Percentiles rank a stretch among this genome's conserved stretches.
phyloP scores from a whole-genome alignment of 2,113 vertebrate genomes.

The Euleptes europaea region DNA sequence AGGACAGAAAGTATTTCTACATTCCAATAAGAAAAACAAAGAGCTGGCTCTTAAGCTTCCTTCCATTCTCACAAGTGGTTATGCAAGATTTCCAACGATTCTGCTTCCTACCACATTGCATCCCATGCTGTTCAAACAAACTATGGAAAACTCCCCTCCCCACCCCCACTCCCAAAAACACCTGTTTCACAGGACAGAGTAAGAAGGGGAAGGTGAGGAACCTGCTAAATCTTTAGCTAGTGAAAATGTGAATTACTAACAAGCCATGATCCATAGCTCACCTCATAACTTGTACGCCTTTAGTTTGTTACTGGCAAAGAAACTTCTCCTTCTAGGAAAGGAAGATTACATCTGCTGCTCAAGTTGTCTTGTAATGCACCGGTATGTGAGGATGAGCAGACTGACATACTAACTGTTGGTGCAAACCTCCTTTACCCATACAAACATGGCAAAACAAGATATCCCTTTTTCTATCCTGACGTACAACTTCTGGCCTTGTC shows the following conservation, averaged over 20 bases:
- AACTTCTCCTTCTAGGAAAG: conserved; percentile 1
- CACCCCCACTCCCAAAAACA: no score
- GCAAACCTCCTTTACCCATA: not conserved
- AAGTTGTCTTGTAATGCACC: not conserved
- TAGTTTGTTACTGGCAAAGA: not conserved
- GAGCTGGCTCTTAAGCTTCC: no score
- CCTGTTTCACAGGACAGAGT: no score
- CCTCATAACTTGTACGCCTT: not conserved
- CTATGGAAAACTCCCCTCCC: no score
- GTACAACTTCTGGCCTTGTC: not conserved
- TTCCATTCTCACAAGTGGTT: no score
- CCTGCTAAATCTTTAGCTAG: not conserved
- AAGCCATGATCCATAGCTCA: not conserved
- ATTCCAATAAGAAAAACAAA: no score
- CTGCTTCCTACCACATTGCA: no score
- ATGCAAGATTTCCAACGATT: no score
- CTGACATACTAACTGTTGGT: not conserved
- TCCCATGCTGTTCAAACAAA: no score
- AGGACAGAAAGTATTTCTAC: no score
- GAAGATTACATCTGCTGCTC: not conserved
- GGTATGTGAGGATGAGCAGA: not conserved
- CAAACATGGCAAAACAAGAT: not conserved
- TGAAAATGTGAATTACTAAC: not conserved
- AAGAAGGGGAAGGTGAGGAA: no score
- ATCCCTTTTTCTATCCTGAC: not conserved